phyloP scores from a whole-genome alignment of 2,113 vertebrate species.

The Catharus bicknelli region DNA sequence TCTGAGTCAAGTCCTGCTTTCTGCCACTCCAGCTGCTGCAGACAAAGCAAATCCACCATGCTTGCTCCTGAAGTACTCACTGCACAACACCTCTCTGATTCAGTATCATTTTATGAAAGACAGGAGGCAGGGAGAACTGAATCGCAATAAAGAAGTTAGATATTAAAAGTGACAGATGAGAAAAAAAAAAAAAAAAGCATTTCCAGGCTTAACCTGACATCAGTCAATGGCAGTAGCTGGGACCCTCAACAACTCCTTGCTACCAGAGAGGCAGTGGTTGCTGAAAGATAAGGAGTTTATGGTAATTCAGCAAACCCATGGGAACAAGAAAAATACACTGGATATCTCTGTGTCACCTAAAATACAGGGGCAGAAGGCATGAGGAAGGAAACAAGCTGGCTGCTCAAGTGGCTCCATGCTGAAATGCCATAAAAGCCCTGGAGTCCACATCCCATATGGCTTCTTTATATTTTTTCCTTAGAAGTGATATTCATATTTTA shows the following conservation, averaged over 20 bases:
- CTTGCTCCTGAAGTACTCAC: neutral
- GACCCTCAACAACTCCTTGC: neutral
- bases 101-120: neutral
- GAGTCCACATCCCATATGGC: neutral
- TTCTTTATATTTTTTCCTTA: neutral
- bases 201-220: neutral
- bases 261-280: rapidly evolving
- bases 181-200: neutral
- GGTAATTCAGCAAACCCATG: neutral
- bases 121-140: neutral
- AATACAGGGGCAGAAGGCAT: neutral
- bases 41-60: neutral
- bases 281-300: neutral
- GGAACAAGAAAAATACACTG: neutral
- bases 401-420: neutral
- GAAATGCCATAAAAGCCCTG: neutral
- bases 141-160: neutral
- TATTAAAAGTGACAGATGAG: neutral
- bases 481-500: neutral
- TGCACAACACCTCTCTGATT: rapidly evolving
- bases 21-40: neutral
- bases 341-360: neutral
- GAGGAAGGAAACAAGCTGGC: neutral
- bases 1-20: neutral
- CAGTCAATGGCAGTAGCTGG: neutral